These are phyloP conservation scores for Hydraecia micacea DNA, from an alignment of 2,888 invertebrate species.

Conservation along the genomic window DNA sequence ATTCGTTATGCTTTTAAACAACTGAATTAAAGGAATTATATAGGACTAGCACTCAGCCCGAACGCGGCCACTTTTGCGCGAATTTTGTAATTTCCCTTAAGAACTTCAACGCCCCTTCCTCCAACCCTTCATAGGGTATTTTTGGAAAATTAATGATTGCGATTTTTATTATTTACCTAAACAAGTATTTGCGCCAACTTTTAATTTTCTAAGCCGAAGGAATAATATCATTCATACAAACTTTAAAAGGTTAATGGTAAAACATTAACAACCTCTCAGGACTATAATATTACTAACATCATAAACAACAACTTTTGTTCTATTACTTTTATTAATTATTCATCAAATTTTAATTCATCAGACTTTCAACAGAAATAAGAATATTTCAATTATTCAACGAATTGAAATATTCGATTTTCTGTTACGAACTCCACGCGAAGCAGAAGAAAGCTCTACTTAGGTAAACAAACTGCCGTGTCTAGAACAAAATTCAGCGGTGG, in stretches of 20 bases:
- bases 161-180: neutral
- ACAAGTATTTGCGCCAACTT: neutral
- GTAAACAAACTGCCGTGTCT: no score
- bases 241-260: neutral
- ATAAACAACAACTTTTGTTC: no score
- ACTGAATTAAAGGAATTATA: neutral
- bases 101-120: neutral
- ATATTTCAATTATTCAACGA: no score
- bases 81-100: neutral
- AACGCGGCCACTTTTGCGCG: neutral
- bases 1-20: neutral
- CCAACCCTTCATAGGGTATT: neutral
- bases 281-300: no score
- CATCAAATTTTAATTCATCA: no score
- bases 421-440: no score
- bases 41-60: accelerated
- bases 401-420: no score
- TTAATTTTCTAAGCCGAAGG: neutral
- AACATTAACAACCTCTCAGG: no score
- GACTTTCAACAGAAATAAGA: no score
- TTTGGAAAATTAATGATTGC: neutral
- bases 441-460: no score
- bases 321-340: no score
- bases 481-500: no score
- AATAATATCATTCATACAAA: neutral